Evolutionary conservation across 1,140 invertebrate genomes (phyloP).

Genomic region (Pseudobourletiella spinata): DNA sequence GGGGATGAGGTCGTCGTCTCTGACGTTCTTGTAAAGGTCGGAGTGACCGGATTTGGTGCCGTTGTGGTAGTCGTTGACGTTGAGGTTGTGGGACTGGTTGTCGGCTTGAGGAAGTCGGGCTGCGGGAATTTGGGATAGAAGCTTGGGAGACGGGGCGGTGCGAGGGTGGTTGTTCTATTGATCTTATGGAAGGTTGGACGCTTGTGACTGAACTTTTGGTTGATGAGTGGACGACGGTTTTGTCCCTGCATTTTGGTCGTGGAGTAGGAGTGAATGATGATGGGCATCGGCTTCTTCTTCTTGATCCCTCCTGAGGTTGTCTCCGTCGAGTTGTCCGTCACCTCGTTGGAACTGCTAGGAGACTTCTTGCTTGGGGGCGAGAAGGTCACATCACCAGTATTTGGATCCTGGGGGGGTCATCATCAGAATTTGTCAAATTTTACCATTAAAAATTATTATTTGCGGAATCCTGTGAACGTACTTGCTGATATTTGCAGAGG

Average conservation of each 20-base stretch:
- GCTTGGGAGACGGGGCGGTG: slow-evolving; percentile 26
- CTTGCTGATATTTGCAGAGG: too few relatives aligned
- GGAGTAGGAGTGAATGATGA: slow-evolving; percentile 32
- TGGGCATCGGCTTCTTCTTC: slow-evolving; percentile 33
- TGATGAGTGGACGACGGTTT: slow-evolving; percentile 12
- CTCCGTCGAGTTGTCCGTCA: slow-evolving; percentile 14
- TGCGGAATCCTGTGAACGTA: too few relatives aligned
- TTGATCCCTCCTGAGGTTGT: not conserved
- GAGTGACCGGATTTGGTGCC: not conserved
- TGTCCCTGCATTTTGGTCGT: slow-evolving; percentile 30
- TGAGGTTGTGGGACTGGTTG: slow-evolving; percentile 15
- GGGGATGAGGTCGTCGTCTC: slow-evolving; percentile 2
- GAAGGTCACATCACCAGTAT: slow-evolving; percentile 31
- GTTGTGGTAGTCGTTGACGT: slow-evolving; percentile 11
- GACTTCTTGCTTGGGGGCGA: slow-evolving; percentile 15
- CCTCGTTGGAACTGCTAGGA: slow-evolving; percentile 14
- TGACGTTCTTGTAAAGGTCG: slow-evolving; percentile 1
- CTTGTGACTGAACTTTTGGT: slow-evolving; percentile 25
- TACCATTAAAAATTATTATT: too few relatives aligned
- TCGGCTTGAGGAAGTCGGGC: slow-evolving; percentile 3
- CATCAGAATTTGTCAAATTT: slow-evolving; percentile 3
- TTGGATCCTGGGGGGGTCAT: slow-evolving; percentile 32
- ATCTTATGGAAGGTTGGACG: slow-evolving; percentile 31
- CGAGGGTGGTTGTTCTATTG: slow-evolving; percentile 24
- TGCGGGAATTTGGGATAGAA: slow-evolving; percentile 27